Conservation (phyloP, 2,113 vertebrate species). For the Parus major region DNA sequence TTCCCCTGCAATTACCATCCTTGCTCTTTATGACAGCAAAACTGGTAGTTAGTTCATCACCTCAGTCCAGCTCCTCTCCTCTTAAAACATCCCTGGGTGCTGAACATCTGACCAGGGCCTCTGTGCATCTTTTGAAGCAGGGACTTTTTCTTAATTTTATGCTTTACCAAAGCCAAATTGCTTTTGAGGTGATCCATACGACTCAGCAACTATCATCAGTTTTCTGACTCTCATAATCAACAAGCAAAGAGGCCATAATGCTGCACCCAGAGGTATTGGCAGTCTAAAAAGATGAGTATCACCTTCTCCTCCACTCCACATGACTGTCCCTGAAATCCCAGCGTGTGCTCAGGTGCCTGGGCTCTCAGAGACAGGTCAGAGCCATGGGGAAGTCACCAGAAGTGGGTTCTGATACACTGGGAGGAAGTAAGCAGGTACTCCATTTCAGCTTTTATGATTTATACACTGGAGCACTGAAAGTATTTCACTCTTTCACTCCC, state of each 20-base stretch:
- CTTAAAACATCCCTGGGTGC: neutral
- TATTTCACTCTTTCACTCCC: neutral
- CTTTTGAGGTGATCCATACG: neutral
- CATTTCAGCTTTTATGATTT: neutral
- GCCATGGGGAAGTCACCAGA: neutral
- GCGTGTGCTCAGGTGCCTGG: accelerated
- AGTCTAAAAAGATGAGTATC: neutral
- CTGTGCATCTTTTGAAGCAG: neutral
- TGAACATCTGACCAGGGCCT: neutral
- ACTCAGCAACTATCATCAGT: neutral
- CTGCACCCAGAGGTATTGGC: neutral
- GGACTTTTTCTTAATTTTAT: neutral
- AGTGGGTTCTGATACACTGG: neutral
- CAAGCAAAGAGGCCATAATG: neutral
- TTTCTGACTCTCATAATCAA: neutral
- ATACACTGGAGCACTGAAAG: neutral
- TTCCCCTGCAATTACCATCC: neutral
- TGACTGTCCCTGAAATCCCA: neutral
- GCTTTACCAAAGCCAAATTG: neutral
- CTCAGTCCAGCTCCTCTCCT: neutral
- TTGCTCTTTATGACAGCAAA: neutral
- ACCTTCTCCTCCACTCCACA: neutral
- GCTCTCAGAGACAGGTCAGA: neutral
- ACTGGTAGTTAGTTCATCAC: neutral
- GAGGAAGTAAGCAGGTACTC: neutral